A percentile compares a stretch with the other conserved stretches of the same genome.
Conservation (phyloP, 2,113 vertebrate species). For the Catharus minimus region DNA sequence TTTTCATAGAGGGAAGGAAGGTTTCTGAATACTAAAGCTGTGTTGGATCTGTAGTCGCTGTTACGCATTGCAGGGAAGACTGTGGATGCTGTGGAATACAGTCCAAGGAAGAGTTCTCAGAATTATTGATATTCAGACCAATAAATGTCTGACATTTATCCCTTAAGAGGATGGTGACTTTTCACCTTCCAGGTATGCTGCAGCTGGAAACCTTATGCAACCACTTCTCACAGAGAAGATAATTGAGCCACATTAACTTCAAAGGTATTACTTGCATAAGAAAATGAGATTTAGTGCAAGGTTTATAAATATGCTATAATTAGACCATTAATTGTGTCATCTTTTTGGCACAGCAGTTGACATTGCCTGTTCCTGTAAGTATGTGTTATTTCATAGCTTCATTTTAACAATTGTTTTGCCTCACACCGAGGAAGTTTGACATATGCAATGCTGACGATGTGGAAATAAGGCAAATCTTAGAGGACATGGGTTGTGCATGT, state of each 20-base stretch:
- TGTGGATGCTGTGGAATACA: background rate
- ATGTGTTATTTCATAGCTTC: background rate
- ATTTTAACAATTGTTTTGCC: background rate
- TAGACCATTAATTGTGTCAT: background rate
- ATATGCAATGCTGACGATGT: background rate
- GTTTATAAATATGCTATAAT: constrained; percentile 8
- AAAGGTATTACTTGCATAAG: background rate
- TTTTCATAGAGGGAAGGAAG: background rate
- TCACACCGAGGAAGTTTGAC: background rate
- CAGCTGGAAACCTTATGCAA: background rate
- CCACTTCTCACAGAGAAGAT: background rate
- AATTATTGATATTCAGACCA: background rate
- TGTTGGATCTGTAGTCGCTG: background rate
- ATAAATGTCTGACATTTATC: background rate
- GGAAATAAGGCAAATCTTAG: background rate
- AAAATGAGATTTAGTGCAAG: background rate
- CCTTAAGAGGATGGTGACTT: background rate
- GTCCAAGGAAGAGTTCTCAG: background rate
- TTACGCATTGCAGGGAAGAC: background rate
- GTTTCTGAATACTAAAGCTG: background rate
- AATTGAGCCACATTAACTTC: background rate
- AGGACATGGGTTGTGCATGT: background rate
- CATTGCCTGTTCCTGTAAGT: background rate
- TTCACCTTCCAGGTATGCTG: background rate
- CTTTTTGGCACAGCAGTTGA: background rate